Conservation (phyloP, 2,113 vertebrate genomes). For the Eptatretus burgeri region DNA sequence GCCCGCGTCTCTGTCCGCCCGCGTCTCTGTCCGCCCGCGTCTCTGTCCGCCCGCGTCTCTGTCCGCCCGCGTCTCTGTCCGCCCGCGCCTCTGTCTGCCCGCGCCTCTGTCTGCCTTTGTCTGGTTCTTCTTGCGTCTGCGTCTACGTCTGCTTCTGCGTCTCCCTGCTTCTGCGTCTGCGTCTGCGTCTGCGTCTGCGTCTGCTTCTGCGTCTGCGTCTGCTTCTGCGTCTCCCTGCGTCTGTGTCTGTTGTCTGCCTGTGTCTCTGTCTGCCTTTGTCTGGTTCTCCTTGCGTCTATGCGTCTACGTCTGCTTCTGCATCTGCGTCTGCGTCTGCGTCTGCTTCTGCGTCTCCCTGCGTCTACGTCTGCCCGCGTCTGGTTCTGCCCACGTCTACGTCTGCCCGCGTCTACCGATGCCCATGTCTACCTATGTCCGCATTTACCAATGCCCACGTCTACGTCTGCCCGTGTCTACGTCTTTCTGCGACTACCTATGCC, state of each 20-base stretch:
- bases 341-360: background rate
- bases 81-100: background rate
- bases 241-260: background rate
- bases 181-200: background rate
- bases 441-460: background rate
- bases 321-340: background rate
- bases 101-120: background rate
- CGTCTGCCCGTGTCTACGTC: background rate
- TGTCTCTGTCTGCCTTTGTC: too few relatives aligned
- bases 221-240: background rate
- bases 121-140: background rate
- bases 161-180: background rate
- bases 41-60: background rate
- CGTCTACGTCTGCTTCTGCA: background rate
- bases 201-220: background rate
- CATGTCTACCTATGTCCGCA: too few relatives aligned
- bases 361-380: too few relatives aligned
- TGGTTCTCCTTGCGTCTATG: background rate
- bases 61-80: background rate
- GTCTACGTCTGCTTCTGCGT: background rate
- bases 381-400: background rate
- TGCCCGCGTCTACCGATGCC: background rate
- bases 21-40: background rate
- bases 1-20: background rate
- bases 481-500: too few relatives aligned